Conservation (phyloP, 2,113 vertebrate genomes). For the Neogobius melanostomus region DNA sequence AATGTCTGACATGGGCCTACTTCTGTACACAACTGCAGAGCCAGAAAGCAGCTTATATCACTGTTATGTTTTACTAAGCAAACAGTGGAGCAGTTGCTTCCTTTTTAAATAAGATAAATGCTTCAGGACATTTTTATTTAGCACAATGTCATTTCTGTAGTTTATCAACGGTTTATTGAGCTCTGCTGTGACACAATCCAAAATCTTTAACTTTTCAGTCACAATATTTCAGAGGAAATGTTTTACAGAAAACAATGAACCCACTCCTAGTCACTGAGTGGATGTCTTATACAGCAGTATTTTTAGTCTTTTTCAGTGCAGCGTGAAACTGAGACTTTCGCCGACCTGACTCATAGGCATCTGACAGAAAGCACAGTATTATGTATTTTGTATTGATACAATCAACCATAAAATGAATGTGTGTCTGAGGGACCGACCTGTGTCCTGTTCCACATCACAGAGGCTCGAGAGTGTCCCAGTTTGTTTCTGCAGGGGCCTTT, state of each 20-base stretch:
- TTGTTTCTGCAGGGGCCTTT: conserved; percentile 96
- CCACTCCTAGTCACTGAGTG: not conserved
- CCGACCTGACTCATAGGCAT: too few species aligned
- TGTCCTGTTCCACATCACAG: conserved; percentile 96
- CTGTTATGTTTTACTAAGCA: conserved; percentile 9
- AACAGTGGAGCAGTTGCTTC: not conserved
- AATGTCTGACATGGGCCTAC: conserved; percentile 27
- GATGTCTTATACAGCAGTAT: too few species aligned
- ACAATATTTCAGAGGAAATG: not conserved
- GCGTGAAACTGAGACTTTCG: too few species aligned
- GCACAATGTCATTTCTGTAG: not conserved
- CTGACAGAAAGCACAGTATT: too few species aligned
- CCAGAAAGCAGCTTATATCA: conserved; percentile 2
- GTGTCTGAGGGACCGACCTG: conserved; percentile 78
- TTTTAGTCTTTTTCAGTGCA: too few species aligned
- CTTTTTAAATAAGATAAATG: conserved; percentile 1
- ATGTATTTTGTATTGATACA: not conserved
- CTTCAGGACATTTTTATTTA: not conserved
- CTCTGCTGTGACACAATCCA: conserved; percentile 14
- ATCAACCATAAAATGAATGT: conserved; percentile 19
- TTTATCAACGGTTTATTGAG: conserved; percentile 14
- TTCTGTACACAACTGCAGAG: conserved; percentile 18
- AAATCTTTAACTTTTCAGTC: conserved; percentile 18
- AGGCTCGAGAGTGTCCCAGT: conserved; percentile 94
- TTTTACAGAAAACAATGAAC: not conserved